These are phyloP conservation scores for Torymus tubicola DNA, from an alignment of 2,888 invertebrate genomes.

Conservation along the genomic window DNA sequence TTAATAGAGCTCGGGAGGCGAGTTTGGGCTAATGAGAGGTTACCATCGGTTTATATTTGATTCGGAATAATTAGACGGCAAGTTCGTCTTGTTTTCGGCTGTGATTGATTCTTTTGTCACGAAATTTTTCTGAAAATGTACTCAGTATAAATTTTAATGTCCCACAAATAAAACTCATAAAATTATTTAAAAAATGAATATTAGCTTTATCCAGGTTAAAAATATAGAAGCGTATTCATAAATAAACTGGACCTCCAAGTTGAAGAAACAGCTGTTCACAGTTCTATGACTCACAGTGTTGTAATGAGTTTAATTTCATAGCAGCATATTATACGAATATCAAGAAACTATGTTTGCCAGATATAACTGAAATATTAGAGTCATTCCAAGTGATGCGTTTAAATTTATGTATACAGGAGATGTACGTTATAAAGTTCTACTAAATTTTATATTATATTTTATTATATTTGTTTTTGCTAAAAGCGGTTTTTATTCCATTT, in stretches of 20 bases:
- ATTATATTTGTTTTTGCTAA: no score
- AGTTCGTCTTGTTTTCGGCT: neutral
- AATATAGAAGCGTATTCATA: no score
- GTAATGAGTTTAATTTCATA: conserved; percentile 18
- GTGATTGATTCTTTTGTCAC: neutral
- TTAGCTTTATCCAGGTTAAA: no score
- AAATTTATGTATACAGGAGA: no score
- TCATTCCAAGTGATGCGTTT: no score
- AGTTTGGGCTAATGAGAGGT: neutral
- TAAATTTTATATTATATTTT: no score
- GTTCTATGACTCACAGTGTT: conserved; percentile 12
- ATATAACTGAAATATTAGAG: no score
- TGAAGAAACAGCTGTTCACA: conserved; percentile 19
- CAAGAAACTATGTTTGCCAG: no score
- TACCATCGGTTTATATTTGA: neutral
- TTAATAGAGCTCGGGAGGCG: conserved; percentile 13
- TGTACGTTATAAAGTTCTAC: no score
- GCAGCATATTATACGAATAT: neutral
- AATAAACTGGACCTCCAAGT: neutral
- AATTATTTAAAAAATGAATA: no score
- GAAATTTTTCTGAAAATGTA: no score
- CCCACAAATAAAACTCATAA: neutral
- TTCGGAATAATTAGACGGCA: neutral
- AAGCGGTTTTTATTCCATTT: no score
- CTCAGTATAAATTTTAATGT: neutral